Evolutionary conservation across 2,797 vertebrate genomes (phyloP).

Genomic region (Labeo calbasu): DNA sequence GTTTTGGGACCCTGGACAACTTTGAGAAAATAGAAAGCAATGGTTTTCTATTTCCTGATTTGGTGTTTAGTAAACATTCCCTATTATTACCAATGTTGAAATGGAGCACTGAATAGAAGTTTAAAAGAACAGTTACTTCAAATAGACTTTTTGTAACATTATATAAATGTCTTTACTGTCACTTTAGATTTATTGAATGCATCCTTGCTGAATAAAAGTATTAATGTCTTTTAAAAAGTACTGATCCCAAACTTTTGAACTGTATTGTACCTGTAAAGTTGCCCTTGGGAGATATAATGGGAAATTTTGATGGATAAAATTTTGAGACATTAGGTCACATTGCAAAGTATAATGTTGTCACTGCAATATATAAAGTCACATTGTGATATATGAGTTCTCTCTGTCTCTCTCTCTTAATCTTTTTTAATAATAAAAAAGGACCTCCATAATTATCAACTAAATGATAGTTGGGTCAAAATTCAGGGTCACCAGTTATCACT

Average conservation of each 20-base stretch:
- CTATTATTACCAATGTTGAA: neutral
- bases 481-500: neutral
- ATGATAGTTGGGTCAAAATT: neutral
- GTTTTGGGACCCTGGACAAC: too few species aligned
- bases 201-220: slow-evolving; percentile 6
- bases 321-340: neutral
- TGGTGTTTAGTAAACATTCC: neutral
- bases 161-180: neutral
- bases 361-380: neutral
- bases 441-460: neutral
- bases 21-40: too few species aligned
- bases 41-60: neutral
- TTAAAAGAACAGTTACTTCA: neutral
- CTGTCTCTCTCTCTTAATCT: neutral
- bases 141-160: neutral
- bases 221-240: neutral
- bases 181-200: neutral
- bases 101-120: neutral
- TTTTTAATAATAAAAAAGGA: neutral
- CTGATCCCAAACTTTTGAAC: neutral
- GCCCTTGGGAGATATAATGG: neutral
- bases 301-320: neutral
- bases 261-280: neutral
- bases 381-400: neutral
- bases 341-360: neutral